Evolutionary conservation across 2,888 invertebrate genomes (phyloP).

Genomic region (Ophioninae sp.): DNA sequence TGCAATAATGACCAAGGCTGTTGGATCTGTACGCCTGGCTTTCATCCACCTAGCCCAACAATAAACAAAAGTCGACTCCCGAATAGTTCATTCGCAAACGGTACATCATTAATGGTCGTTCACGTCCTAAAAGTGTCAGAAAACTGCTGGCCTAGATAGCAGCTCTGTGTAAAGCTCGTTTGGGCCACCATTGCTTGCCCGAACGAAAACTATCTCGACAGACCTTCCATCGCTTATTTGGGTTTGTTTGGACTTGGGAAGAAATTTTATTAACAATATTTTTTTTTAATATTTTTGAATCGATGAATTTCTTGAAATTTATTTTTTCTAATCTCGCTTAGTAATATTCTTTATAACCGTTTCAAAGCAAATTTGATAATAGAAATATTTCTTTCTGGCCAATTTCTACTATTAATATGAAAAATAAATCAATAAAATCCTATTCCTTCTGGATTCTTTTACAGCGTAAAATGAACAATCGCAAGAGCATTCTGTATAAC

Average conservation of each 20-base stretch:
- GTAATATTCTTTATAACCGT: too few species aligned
- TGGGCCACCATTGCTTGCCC: not conserved
- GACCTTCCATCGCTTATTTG: too few species aligned
- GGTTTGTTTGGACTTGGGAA: too few species aligned
- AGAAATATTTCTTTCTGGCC: too few species aligned
- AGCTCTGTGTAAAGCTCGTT: not conserved
- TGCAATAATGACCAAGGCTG: conserved; percentile 46
- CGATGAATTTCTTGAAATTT: too few species aligned
- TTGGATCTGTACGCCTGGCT: conserved; percentile 31
- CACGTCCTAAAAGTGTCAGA: not conserved
- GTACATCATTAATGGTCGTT: not conserved
- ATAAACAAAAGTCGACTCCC: not conserved
- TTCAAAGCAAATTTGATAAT: too few species aligned
- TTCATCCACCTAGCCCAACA: not conserved
- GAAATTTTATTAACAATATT: too few species aligned
- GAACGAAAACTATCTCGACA: too few species aligned
- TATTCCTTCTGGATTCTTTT: not conserved
- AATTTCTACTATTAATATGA: too few species aligned
- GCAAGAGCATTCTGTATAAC: not conserved
- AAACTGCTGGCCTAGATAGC: not conserved
- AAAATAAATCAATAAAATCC: not conserved
- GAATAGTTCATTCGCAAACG: not conserved
- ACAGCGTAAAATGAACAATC: not conserved
- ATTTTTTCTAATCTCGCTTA: too few species aligned
- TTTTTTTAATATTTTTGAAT: too few species aligned